Conservation (phyloP, 2,113 vertebrate species). For the Ptyas mucosa region DNA sequence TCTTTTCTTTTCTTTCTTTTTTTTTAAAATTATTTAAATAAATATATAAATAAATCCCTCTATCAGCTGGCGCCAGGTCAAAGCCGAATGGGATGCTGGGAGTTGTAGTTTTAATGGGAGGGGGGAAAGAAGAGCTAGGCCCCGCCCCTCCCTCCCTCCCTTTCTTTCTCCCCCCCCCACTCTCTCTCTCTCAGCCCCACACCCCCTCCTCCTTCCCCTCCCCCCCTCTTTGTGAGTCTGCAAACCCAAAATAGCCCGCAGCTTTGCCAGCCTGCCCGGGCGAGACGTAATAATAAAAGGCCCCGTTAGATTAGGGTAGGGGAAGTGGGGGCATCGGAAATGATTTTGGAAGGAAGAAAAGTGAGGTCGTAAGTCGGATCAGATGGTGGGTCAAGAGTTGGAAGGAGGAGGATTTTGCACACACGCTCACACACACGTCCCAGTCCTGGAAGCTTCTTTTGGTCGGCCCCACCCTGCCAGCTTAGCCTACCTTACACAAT, state of each 20-base stretch:
- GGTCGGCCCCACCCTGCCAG: background rate
- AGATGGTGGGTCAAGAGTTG: background rate
- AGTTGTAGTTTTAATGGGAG: background rate
- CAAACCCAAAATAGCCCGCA: background rate
- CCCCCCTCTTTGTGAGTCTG: background rate
- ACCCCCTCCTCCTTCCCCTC: background rate
- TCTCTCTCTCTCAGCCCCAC: too few species aligned
- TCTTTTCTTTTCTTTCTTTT: background rate
- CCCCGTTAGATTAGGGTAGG: background rate
- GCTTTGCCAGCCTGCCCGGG: too few species aligned
- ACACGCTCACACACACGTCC: background rate
- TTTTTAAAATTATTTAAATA: background rate
- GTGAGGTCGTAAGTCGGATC: background rate
- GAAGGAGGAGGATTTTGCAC: background rate
- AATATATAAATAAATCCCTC: background rate
- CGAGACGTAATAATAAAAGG: background rate
- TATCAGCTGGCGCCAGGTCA: background rate
- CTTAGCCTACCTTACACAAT: background rate
- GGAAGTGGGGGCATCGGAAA: background rate
- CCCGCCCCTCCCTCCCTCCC: background rate
- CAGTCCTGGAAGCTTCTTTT: background rate
- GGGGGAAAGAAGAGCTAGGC: background rate
- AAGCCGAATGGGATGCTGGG: background rate
- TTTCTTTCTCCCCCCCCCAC: too few species aligned
- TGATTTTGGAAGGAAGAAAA: background rate